phyloP scores from a whole-genome alignment of 2,113 vertebrate genomes.

The Bothrops jararaca region DNA sequence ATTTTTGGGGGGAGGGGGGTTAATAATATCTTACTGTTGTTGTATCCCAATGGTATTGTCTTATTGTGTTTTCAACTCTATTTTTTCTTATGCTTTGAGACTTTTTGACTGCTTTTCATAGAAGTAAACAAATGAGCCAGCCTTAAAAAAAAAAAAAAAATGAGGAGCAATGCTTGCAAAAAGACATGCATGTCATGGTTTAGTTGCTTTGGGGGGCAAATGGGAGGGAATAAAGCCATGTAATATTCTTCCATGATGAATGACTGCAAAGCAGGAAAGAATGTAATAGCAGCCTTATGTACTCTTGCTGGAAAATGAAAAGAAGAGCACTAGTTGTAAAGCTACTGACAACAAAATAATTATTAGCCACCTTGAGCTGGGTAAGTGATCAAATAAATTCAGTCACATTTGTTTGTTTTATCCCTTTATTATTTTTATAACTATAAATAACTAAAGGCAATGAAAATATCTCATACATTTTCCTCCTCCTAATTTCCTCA shows the following conservation, averaged over 20 bases:
- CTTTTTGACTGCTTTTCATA: not conserved
- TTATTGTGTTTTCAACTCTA: not conserved
- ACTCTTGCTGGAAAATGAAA: not conserved
- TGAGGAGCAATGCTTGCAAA: not conserved
- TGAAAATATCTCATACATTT: no score
- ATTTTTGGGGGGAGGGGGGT: no score
- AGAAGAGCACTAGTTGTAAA: not conserved
- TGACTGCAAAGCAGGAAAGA: not conserved
- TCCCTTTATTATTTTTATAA: no score
- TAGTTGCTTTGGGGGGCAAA: not conserved
- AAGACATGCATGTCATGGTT: not conserved
- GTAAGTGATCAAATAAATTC: conserved; percentile 20
- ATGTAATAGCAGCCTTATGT: not conserved
- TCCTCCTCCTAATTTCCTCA: no score
- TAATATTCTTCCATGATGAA: not conserved
- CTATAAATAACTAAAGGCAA: no score
- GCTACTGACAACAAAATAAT: conserved; percentile 19
- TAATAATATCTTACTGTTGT: not conserved
- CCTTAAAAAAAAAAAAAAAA: not conserved
- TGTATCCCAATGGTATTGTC: not conserved
- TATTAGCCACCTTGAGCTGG: not conserved
- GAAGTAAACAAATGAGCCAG: not conserved
- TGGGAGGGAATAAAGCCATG: not conserved
- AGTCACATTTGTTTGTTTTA: not conserved
- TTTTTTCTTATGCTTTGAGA: not conserved